Base-by-base conservation (phyloP, 2,888 invertebrate species). In the Silvanus unidentatus region DNA sequence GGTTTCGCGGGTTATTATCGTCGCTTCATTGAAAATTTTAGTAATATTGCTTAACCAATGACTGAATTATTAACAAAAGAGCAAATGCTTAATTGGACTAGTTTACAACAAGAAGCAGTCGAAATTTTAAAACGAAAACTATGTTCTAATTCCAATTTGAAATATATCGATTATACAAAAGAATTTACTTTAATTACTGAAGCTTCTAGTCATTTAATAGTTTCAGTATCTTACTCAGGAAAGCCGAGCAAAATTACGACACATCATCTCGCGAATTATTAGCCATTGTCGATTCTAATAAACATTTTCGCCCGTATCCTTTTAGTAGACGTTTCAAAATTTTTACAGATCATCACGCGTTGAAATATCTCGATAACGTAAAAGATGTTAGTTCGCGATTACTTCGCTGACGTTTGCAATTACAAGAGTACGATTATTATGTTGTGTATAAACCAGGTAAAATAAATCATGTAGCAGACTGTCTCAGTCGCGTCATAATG, bases 81-180 rank as follows among this genome's bases (percentile, higher is more conserved):
- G 12, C 14, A 13, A 11, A 8, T 32, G 4, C 49, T 48, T 35
- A 13, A 44, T 10, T 52, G 50, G 52, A 47, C 50, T 14, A 39
- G 39, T 16, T 30, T 49, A 34, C 49, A 48, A 32, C 45, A 53
- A 48, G 30, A 46, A 13, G 40, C 49, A 3, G 53, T 60, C 29
- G 54, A 57, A 43, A 43, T 32, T 10, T 43, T 59, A 6, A 55
- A 52, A 48, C 22, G 30, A 13, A 39, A 48, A 28, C 44, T 55
- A 22, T 42, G 30, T 15, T 40, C 41, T 1, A 41, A 48, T 12
- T 51, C 52, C n/a, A 10, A 59, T 13, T 42, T 59, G n/a, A 50
- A 61, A 48, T 63, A 62, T 42, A 63, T 64, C 2, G 57, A 66
- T 50, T 63, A 60, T 46, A 29, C 42, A 1, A 46, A 53, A 50